Evolutionary conservation across 2,888 invertebrate species (phyloP).

Genomic region (Saturnia japonica): DNA sequence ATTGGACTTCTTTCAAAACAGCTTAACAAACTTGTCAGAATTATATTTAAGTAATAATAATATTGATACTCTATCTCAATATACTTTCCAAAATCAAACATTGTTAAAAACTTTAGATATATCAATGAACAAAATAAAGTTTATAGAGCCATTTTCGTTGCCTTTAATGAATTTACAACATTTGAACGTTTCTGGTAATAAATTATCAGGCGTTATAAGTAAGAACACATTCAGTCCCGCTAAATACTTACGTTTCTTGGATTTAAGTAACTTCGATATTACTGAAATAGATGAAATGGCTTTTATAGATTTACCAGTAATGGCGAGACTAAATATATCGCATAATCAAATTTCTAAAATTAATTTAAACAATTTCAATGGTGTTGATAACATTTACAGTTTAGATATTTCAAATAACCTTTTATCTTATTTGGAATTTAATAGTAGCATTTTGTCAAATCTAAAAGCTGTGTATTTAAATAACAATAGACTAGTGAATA

Average conservation of each 20-base stretch:
- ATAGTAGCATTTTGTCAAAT: slow-evolving; percentile 42
- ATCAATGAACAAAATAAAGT: slow-evolving; percentile 56
- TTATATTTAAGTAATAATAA: slow-evolving; percentile 58
- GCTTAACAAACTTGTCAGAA: slow-evolving; percentile 50
- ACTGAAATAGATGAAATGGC: slow-evolving; percentile 52
- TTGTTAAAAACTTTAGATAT: slow-evolving; percentile 56
- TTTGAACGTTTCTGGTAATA: slow-evolving; percentile 54
- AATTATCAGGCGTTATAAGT: slow-evolving; percentile 46
- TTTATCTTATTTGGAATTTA: slow-evolving; percentile 45
- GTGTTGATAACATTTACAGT: slow-evolving; percentile 58
- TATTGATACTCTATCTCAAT: slow-evolving; percentile 39
- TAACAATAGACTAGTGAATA: slow-evolving; percentile 51
- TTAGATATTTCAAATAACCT: slow-evolving; percentile 64
- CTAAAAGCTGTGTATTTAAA: slow-evolving; percentile 61
- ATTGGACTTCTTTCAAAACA: slow-evolving; percentile 51
- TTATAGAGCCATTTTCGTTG: slow-evolving; percentile 53
- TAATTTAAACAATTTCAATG: slow-evolving; percentile 53
- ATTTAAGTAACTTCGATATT: slow-evolving; percentile 58
- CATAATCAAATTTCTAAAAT: slow-evolving; percentile 56
- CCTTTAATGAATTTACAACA: slow-evolving; percentile 62
- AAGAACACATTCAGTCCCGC: slow-evolving; percentile 60
- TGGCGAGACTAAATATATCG: slow-evolving; percentile 62
- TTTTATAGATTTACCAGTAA: slow-evolving; percentile 56
- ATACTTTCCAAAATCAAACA: slow-evolving; percentile 50
- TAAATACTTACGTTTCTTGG: slow-evolving; percentile 55